phyloP scores from a whole-genome alignment of 1,140 invertebrate genomes.

The Meloidogyne floridensis region DNA sequence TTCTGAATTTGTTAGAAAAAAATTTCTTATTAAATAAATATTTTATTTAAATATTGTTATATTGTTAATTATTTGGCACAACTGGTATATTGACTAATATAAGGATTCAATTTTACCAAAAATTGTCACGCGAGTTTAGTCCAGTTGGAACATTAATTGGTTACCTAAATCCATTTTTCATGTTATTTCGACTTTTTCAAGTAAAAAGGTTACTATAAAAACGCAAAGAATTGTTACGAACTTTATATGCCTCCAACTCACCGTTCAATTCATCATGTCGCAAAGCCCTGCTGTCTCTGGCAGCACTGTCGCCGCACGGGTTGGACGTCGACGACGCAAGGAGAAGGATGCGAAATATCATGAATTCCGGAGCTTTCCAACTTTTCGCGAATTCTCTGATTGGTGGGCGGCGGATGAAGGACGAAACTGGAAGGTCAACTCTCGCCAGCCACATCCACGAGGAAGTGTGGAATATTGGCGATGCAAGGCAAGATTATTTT shows the following conservation, averaged over 20 bases:
- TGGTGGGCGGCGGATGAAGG: not conserved
- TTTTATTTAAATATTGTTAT: too few species aligned
- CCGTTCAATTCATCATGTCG: not conserved
- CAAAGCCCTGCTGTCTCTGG: not conserved
- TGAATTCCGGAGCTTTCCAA: not conserved
- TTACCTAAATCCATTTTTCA: too few species aligned
- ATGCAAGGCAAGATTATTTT: not conserved
- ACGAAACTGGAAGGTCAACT: not conserved
- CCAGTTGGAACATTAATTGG: too few species aligned
- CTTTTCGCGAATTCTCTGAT: not conserved
- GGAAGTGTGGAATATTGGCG: conserved; percentile 2
- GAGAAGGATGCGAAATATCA: not conserved
- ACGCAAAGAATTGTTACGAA: too few species aligned
- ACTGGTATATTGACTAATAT: too few species aligned
- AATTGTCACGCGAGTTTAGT: too few species aligned
- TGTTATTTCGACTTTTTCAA: not conserved
- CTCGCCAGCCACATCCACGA: not conserved
- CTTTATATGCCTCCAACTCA: not conserved
- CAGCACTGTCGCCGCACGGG: not conserved
- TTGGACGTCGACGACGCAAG: not conserved
- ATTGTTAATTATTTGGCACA: too few species aligned
- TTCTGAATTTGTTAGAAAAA: too few species aligned
- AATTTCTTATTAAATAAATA: too few species aligned
- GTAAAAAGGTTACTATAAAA: not conserved
- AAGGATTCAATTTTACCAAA: too few species aligned